A percentile compares a stretch with the other conserved stretches of the same genome.
Conservation (phyloP, 2,888 invertebrate genomes). For the Frankliniella intonsa region DNA sequence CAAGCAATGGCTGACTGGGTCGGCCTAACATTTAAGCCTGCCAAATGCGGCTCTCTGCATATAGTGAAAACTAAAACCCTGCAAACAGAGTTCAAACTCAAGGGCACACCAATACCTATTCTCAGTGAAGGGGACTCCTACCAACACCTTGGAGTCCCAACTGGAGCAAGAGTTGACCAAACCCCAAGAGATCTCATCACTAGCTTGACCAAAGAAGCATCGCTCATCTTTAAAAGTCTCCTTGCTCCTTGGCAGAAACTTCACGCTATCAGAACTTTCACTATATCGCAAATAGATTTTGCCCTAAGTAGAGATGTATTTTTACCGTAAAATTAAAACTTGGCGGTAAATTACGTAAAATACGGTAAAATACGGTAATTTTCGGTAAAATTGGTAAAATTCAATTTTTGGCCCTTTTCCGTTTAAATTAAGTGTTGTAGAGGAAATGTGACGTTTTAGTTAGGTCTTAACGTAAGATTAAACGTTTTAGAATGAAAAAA, state of each 20-base stretch:
- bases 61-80: constrained; percentile 20
- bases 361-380: no score
- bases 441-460: no score
- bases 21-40: constrained; percentile 41
- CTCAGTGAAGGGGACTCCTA: constrained; percentile 37
- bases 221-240: constrained; percentile 24
- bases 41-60: constrained; percentile 41
- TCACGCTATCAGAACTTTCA: constrained; percentile 38
- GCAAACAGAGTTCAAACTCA: background rate
- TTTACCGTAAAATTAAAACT: no score
- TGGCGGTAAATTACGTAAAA: no score
- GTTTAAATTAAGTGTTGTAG: no score
- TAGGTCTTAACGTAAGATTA: no score
- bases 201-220: background rate
- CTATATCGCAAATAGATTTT: constrained; percentile 30
- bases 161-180: constrained; percentile 39
- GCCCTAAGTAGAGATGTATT: no score
- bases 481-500: no score
- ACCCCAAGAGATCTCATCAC: constrained; percentile 36
- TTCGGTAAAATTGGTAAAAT: no score
- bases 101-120: background rate
- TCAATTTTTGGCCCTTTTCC: no score
- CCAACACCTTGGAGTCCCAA: constrained; percentile 42
- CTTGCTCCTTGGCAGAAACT: constrained; percentile 40
- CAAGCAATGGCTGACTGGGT: constrained; percentile 31